Evolutionary conservation across 30 jellyfish, hydroid and myxozoan species (phyloP).

Genomic region (Pelagia noctiluca): DNA sequence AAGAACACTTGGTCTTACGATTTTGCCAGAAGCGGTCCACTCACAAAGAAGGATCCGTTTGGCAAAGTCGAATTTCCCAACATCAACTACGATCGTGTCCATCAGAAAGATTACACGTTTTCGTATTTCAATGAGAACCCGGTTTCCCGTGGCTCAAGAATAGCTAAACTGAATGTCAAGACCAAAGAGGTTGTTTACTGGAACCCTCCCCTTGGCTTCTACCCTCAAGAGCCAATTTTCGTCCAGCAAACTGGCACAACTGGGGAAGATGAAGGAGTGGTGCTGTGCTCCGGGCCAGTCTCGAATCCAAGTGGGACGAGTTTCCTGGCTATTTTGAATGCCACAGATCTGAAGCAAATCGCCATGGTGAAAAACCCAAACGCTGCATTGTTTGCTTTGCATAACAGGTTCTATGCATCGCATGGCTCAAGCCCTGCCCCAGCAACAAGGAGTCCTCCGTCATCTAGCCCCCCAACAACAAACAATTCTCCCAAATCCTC

Average conservation of each 20-base stretch:
- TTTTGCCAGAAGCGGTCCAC: slow-evolving; percentile 35
- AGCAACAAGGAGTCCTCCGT: background rate
- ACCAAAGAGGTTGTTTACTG: slow-evolving; percentile 44
- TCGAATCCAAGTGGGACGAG: slow-evolving; percentile 66
- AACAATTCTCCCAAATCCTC: no score
- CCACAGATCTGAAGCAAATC: slow-evolving; percentile 53
- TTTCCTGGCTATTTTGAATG: slow-evolving; percentile 54
- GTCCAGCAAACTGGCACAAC: slow-evolving; percentile 41
- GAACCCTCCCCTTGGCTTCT: slow-evolving; percentile 65
- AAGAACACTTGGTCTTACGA: slow-evolving; percentile 57
- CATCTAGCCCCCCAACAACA: no score
- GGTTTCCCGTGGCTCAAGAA: slow-evolving; percentile 39
- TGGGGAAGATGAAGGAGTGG: slow-evolving; percentile 61
- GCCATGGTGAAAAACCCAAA: slow-evolving; percentile 62
- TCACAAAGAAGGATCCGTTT: slow-evolving; percentile 43
- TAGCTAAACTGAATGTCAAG: slow-evolving; percentile 53
- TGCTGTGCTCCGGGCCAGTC: slow-evolving; percentile 64
- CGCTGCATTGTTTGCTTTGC: slow-evolving; percentile 57
- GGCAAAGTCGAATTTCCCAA: slow-evolving; percentile 61
- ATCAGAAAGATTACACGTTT: slow-evolving; percentile 59
- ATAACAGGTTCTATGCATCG: slow-evolving; percentile 44
- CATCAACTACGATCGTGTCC: slow-evolving; percentile 56
- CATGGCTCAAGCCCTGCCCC: slow-evolving; percentile 22
- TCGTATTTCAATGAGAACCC: slow-evolving; percentile 57
- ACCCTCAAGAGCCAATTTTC: slow-evolving; percentile 75